Evolutionary conservation across 2,888 invertebrate species (phyloP), one percentile per base, ranked within the genome.

Genomic region (Poecilobothrus nobilitatus): DNA sequence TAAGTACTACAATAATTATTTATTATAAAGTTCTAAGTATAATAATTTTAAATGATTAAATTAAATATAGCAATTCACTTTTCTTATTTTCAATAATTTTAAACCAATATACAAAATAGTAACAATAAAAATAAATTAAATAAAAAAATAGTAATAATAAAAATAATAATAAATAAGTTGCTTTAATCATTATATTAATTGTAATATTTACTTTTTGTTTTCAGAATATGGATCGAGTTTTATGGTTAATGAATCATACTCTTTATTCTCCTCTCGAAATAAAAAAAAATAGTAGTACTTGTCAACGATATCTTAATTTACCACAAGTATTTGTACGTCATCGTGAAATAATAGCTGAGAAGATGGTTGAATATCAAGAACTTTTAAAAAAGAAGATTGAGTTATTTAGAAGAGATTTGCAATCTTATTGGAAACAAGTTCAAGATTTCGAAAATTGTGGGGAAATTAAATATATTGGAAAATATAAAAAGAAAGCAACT

Each of bases 391-490:
- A 85, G 22, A 89, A 90, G 66, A 91, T 95, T 67, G 87, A 91
- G 67, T 88, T 91, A 74, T 96, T 97, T 76, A 84, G 88, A 34
- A 90, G 92, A 12, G 94, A 95, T 75, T 80, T 97, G 74, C 90
- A 91, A 22, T 81, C 88, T 6, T 95, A 91, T 78, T 88, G 88
- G 68, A 87, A 87, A 70, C 91, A 94, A 80, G 89, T 91, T 44
- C 90, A 94, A 71, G 93, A 94, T 75, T 88, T 96, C 76, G 90
- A 93, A 75, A 88, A 90, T 72, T 94, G 92, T 86, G 95, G 95
- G 1, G 92, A 95, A 69, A 86, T 95, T 68, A 87, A 89, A 4
- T 90, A 94, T 70, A 84, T 97, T 68, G 85, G 89, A 15, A 90
- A 90, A 76, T 97, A 97, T 77, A 88, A 92, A 67, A 87, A 88